Percentiles rank a stretch among this genome's conserved stretches.
Evolutionary conservation across 1,140 invertebrate species (phyloP).

Genomic region (Ostrea edulis): DNA sequence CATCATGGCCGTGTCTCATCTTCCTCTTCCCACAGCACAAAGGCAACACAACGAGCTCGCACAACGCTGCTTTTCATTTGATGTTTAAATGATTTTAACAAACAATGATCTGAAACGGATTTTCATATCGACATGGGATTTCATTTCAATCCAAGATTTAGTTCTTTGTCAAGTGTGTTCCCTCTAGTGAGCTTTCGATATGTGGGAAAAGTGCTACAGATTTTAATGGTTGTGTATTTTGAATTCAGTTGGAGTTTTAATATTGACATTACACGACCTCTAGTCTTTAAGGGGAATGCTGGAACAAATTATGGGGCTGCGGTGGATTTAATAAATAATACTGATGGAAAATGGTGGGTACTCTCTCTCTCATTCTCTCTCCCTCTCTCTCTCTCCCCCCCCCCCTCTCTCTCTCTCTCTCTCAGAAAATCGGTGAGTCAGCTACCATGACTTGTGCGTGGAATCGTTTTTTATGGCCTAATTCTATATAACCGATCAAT

Average conservation of each 20-base stretch:
- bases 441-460: background rate
- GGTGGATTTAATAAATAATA: background rate
- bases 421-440: background rate
- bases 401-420: background rate
- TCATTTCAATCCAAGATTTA: background rate
- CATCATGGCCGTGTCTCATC: background rate
- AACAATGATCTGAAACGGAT: background rate
- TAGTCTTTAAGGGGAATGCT: background rate
- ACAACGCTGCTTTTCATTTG: no score
- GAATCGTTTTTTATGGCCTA: background rate
- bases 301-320: background rate
- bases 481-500: background rate
- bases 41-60: no score
- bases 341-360: slow-evolving; percentile 26
- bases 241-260: slow-evolving; percentile 1
- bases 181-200: background rate
- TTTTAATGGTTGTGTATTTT: background rate
- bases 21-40: background rate
- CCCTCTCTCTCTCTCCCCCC: background rate
- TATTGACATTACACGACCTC: slow-evolving; percentile 9
- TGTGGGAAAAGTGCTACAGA: background rate
- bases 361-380: background rate
- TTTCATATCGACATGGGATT: background rate
- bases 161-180: background rate
- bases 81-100: no score